Evolutionary conservation across 2,888 invertebrate genomes (phyloP), one percentile per base, ranked within the genome.

Genomic region (Ditula angustiorana): DNA sequence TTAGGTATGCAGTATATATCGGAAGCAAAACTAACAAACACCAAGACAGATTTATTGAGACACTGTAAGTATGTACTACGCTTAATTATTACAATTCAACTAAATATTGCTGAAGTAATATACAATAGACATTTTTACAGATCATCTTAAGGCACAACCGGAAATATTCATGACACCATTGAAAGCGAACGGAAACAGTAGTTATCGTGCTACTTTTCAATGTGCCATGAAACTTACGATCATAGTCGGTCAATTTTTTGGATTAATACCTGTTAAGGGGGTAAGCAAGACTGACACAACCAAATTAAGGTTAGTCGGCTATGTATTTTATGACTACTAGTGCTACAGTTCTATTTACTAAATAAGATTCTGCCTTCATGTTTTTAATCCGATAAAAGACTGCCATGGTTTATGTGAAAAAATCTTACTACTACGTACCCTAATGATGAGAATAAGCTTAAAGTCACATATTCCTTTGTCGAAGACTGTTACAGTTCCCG

Each of bases 201-300:
- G 41, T 10, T 30, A 46, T 26, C 61, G 57, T 5, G 61, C 33
- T 24, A 59, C 71, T 0, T 86, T 85, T 61, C 82, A 81, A 67
- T 69, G 67, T 16, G 74, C 82, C 3, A 85, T 84, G 82, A 81
- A 71, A 69, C 26, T 74, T 0, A 37, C 83, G 0, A 30, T 85
- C 0, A 41, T 79, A 2, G 69, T 72, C 47, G 87, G 84, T 2
- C 80, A 82, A 41, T 74, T 62, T 23, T 59, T 84, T 2, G 88
- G 86, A 0, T 33, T 88, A 13, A 83, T 78, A 55, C 85, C 86
- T 0, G 74, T 86, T 0, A 52, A 69, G 1, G 80, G 78, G 7
- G 70, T 80, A n/a, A 33, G 75, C 8, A 71, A 71, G 19, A 69
- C 63, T 0, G 76, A 85, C 59, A 49, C 70, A 1, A 59, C 68